A percentile compares a stretch with the other conserved stretches of the same genome.
Evolutionary conservation across 2,888 invertebrate genomes (phyloP).

Genomic region (Plutella xylostella): DNA sequence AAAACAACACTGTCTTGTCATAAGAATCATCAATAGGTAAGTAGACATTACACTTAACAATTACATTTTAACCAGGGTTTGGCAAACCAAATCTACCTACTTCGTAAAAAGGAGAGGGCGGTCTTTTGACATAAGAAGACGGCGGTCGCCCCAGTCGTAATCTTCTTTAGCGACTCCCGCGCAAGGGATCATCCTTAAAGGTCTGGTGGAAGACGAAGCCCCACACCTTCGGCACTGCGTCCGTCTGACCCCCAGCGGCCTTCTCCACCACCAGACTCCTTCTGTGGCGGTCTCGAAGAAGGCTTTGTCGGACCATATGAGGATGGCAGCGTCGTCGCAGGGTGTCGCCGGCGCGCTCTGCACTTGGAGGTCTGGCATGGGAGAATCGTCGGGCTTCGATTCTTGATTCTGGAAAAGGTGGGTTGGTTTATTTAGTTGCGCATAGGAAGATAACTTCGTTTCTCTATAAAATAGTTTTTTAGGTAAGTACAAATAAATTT

Average conservation of each 20-base stretch:
- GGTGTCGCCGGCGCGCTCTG: constrained; percentile 59
- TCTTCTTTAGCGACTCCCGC: constrained; percentile 30
- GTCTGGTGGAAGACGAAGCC: constrained; percentile 44
- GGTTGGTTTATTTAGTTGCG: too few relatives aligned
- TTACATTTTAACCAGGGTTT: too few relatives aligned
- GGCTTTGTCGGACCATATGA: constrained; percentile 27
- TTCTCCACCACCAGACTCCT: constrained; percentile 41
- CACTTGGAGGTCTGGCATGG: constrained; percentile 25
- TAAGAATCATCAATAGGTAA: too few relatives aligned
- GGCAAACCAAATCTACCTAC: too few relatives aligned
- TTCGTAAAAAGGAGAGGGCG: constrained; percentile 47
- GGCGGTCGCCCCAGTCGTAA: constrained; percentile 12
- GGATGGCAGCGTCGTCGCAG: constrained; percentile 32
- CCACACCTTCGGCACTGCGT: constrained; percentile 43
- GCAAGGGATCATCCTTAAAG: constrained; percentile 44
- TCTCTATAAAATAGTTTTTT: too few relatives aligned
- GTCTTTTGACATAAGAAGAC: constrained; percentile 50
- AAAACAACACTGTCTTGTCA: too few relatives aligned
- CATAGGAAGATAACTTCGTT: too few relatives aligned
- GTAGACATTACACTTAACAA: too few relatives aligned
- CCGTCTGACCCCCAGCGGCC: constrained; percentile 40
- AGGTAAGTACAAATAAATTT: too few relatives aligned
- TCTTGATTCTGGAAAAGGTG: constrained; percentile 48
- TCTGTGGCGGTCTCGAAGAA: constrained; percentile 33
- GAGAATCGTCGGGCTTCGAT: constrained; percentile 40